phyloP scores from a whole-genome alignment of 1,140 invertebrate genomes.

The Drosophila tani region DNA sequence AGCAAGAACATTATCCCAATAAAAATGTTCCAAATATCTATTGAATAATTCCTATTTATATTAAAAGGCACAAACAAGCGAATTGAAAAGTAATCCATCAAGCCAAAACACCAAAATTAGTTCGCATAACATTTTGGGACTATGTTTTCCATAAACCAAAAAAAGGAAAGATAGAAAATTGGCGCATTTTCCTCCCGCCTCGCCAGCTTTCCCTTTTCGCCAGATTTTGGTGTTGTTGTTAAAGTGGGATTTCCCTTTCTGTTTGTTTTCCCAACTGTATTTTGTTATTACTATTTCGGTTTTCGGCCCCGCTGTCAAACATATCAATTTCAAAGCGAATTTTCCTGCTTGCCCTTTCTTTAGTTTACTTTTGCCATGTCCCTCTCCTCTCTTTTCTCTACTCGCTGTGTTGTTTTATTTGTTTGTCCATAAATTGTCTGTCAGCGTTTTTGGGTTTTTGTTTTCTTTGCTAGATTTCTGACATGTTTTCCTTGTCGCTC shows the following conservation, averaged over 20 bases:
- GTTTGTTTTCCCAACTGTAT: slow-evolving; percentile 36
- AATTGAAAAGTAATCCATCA: background rate
- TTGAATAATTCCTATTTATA: background rate
- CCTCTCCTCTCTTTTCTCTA: background rate
- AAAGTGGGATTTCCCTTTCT: slow-evolving; percentile 35
- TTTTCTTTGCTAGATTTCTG: slow-evolving; percentile 65
- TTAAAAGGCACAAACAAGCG: background rate
- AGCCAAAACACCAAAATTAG: slow-evolving; percentile 19
- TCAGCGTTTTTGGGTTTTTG: slow-evolving; percentile 51
- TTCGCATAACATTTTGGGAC: slow-evolving; percentile 14
- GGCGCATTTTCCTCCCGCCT: slow-evolving; percentile 2
- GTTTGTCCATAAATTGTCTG: slow-evolving; percentile 72
- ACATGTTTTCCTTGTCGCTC: slow-evolving; percentile 59
- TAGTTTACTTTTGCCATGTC: slow-evolving; percentile 18
- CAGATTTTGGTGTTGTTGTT: slow-evolving; percentile 29
- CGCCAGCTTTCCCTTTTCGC: slow-evolving; percentile 38
- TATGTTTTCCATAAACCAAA: background rate
- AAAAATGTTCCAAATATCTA: background rate
- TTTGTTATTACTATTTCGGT: slow-evolving; percentile 51
- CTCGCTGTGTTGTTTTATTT: slow-evolving; percentile 32
- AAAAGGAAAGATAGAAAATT: background rate
- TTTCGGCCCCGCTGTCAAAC: slow-evolving; percentile 67
- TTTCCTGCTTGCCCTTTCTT: slow-evolving; percentile 18
- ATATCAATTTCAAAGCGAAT: slow-evolving; percentile 78
- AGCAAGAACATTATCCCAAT: too few species aligned